Percentiles rank a stretch among this genome's conserved stretches.
Conservation (phyloP, 2,113 vertebrate species). For the Petrocephalus microphthalmus region DNA sequence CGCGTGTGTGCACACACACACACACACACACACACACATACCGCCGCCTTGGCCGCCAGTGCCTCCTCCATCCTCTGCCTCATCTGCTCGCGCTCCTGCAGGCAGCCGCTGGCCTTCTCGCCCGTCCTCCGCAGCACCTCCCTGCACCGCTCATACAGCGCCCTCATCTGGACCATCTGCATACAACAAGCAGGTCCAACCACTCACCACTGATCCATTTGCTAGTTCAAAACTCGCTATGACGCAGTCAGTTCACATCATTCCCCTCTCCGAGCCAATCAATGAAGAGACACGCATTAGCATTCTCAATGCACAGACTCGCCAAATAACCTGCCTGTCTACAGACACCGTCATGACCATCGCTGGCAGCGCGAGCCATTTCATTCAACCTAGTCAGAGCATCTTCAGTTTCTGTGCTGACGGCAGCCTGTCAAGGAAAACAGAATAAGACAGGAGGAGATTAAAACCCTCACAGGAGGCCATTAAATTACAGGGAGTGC, state of each 20-base stretch:
- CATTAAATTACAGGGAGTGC: too few species aligned
- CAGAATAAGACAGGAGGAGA: not conserved
- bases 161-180: conserved; percentile 41
- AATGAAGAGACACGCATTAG: not conserved
- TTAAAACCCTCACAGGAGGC: not conserved
- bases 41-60: conserved; percentile 60
- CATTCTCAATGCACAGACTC: not conserved
- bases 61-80: conserved; percentile 58
- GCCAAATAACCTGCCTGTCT: conserved; percentile 44
- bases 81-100: conserved; percentile 60
- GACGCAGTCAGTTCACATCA: not conserved
- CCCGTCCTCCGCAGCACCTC: conserved; percentile 47
- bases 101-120: conserved; percentile 56
- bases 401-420: conserved; percentile 42
- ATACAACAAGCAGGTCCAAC: not conserved
- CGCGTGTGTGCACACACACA: too few species aligned
- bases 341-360: conserved; percentile 49
- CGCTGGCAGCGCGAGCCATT: conserved; percentile 34
- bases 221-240: not conserved
- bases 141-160: conserved; percentile 50
- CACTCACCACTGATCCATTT: not conserved
- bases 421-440: conserved; percentile 37
- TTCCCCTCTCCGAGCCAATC: not conserved
- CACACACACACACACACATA: too few species aligned
- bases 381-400: conserved; percentile 49